Conservation (phyloP, 2,888 invertebrate species). For the Diadromus collaris region DNA sequence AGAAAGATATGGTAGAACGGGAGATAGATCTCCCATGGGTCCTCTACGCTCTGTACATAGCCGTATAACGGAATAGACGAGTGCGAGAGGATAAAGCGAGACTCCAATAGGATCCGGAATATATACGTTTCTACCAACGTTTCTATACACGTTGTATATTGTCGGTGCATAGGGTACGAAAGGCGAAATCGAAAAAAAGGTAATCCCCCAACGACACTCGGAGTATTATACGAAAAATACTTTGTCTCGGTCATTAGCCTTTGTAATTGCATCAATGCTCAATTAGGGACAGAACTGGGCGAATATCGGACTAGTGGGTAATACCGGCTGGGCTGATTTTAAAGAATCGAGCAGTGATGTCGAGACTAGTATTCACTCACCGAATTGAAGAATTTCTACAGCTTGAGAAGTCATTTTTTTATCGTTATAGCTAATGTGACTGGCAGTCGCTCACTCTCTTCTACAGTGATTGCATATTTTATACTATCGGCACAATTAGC, state of each 20-base stretch:
- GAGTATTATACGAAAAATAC: conserved; percentile 2
- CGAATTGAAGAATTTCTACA: not conserved
- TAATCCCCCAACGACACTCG: conserved; percentile 9
- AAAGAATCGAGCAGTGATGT: not conserved
- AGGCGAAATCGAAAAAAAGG: conserved; percentile 5
- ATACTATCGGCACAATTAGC: conserved; percentile 24
- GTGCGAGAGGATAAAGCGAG: conserved; percentile 8
- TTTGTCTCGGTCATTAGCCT: conserved; percentile 1
- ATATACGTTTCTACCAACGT: conserved; percentile 39
- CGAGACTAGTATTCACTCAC: not conserved
- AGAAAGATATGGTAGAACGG: conserved; percentile 48
- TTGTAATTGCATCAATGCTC: not conserved
- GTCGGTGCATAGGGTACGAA: not conserved
- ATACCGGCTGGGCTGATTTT: not conserved
- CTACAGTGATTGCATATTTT: conserved; percentile 25
- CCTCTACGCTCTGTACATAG: conserved; percentile 61
- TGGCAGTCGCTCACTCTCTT: not conserved
- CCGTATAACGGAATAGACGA: conserved; percentile 20
- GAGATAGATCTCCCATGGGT: conserved; percentile 74
- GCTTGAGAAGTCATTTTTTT: not conserved
- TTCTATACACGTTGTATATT: conserved; percentile 30
- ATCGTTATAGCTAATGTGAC: not conserved
- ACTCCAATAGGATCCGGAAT: conserved; percentile 53
- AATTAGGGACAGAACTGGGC: not conserved
- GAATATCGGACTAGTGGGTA: not conserved